Evolutionary conservation across 2,797 vertebrate genomes (phyloP), one percentile per base, ranked within the genome.

Genomic region (Coranthus polyacanthus): DNA sequence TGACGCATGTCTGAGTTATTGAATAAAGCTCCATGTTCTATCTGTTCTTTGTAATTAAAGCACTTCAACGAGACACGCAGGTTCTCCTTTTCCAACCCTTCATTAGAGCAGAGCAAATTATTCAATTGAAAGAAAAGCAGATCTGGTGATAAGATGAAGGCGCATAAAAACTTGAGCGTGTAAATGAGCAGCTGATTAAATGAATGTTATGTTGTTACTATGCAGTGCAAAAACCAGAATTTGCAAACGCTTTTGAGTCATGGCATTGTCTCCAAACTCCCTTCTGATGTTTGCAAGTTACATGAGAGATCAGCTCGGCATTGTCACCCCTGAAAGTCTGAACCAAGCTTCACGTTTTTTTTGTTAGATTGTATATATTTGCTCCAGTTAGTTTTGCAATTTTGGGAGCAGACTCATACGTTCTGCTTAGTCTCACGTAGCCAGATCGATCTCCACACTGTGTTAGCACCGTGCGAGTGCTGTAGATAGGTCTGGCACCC

Each of bases 121-220:
- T 36, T 49, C 49, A 10, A 26, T 13, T 43, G 20, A 41, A 62
- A 65, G n/a, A 15, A 45, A 61, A n/a, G 44, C 37, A 41, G 22
- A 45, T 75, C 62, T 75, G 6, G 15, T 66, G 54, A 69, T 41
- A 37, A 75, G 55, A 29, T 45, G 51, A 70, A 41, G 36, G 51
- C 5, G 4, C 47, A 46, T 57, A 49, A 63, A 53, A 58, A 38
- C 32, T 22, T 2, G 0, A 54, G n/a, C n/a, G n/a, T 59, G 9
- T 43, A 6, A 39, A 38, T 58, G 42, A 53, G n/a, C 51, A 26
- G 38, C 53, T 22, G 52, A 45, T 66, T 17, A 36, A 32, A 64
- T 50, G 0, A 52, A 22, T 29, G n/a, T 49, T 52, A 52, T 75
- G 5, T 51, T 75, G 5, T 51, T 52, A 36, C 65, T 22, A 71